phyloP scores from a whole-genome alignment of 2,113 vertebrate species.

The Myiopsitta monachus region DNA sequence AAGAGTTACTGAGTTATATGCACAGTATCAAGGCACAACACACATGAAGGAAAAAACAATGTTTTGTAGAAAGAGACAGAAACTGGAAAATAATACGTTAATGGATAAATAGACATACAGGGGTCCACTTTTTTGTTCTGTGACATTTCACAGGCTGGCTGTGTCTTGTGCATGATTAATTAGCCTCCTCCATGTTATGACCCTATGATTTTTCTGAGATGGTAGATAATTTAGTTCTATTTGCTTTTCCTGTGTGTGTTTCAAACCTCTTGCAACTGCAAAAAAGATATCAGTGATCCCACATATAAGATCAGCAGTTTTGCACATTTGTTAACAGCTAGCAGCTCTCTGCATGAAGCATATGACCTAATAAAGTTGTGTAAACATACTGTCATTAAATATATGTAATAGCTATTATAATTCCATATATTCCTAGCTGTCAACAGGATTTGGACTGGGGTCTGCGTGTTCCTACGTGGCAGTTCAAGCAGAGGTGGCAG shows the following conservation, averaged over 20 bases:
- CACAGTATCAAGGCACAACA: neutral
- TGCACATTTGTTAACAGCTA: constrained; percentile 14
- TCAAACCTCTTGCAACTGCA: neutral
- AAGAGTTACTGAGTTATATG: constrained; percentile 49
- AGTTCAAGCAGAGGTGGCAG: neutral
- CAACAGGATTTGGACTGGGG: neutral
- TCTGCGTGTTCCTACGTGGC: neutral
- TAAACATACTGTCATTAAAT: constrained; percentile 4
- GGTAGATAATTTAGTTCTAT: neutral
- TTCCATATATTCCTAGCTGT: constrained; percentile 10
- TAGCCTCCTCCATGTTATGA: neutral
- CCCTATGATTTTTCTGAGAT: constrained; percentile 11
- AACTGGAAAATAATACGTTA: constrained; percentile 54
- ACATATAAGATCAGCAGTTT: neutral
- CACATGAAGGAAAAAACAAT: constrained; percentile 10
- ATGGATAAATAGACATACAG: constrained; percentile 43
- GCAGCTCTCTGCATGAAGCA: neutral
- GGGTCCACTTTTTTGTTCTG: neutral
- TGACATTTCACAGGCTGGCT: constrained; percentile 20
- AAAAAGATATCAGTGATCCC: neutral
- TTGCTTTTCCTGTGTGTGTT: neutral
- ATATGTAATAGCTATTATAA: neutral
- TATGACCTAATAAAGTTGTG: constrained; percentile 13
- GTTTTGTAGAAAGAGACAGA: constrained; percentile 44
- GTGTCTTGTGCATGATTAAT: constrained; percentile 13